Conservation (phyloP, 2,113 vertebrate species). For the Ceratotherium simum region DNA sequence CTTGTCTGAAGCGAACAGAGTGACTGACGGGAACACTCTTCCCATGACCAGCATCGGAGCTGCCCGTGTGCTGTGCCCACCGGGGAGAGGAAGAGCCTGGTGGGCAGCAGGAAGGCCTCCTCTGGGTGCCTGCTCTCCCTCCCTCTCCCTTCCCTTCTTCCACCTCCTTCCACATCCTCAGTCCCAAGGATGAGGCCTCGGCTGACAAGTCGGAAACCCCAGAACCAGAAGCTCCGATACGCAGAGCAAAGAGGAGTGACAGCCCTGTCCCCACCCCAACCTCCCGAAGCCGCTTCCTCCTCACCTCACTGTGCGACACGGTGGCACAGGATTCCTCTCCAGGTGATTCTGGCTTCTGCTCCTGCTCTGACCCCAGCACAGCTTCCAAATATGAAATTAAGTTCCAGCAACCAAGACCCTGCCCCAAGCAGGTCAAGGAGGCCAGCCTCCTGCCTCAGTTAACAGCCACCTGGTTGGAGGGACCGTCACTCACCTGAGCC, state of each 20-base stretch:
- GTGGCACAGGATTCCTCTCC: rapidly evolving
- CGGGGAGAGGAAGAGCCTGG: neutral
- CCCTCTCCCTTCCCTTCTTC: neutral
- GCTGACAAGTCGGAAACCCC: neutral
- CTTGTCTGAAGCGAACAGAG: neutral
- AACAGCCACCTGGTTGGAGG: neutral
- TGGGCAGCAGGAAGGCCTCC: neutral
- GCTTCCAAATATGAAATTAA: neutral
- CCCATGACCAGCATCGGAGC: rapidly evolving
- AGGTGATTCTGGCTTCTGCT: neutral
- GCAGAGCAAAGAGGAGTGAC: rapidly evolving
- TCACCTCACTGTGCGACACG: rapidly evolving
- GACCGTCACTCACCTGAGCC: neutral
- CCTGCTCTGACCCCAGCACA: neutral
- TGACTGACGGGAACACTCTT: neutral
- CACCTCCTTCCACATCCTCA: neutral
- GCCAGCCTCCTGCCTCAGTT: neutral
- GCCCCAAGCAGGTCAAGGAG: neutral
- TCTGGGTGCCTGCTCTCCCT: rapidly evolving
- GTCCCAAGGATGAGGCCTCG: neutral
- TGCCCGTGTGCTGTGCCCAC: rapidly evolving
- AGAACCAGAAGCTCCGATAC: rapidly evolving
- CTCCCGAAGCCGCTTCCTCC: neutral
- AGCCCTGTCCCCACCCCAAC: too few relatives aligned
- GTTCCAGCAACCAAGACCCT: neutral